Conservation (phyloP, 2,113 vertebrate genomes). For the Chloropsis cyanopogon region DNA sequence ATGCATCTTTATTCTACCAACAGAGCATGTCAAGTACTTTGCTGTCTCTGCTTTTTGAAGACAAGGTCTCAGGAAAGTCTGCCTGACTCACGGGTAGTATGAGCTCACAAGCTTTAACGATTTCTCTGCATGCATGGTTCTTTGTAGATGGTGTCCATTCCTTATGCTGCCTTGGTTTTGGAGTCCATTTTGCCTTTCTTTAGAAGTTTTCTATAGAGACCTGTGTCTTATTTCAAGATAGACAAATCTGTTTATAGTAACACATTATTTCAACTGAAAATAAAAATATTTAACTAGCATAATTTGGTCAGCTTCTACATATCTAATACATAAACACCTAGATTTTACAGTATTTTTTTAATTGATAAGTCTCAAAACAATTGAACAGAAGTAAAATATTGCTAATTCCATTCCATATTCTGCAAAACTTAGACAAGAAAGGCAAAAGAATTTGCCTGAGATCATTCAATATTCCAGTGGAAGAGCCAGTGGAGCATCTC, state of each 20-base stretch:
- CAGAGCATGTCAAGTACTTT: not conserved
- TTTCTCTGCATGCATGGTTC: not conserved
- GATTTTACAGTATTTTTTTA: not conserved
- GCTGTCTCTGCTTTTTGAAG: not conserved
- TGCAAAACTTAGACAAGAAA: not conserved
- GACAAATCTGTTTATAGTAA: not conserved
- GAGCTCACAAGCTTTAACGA: not conserved
- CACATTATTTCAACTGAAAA: not conserved
- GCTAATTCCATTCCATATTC: not conserved
- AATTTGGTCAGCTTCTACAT: not conserved
- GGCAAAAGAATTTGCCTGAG: not conserved
- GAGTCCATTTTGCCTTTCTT: not conserved
- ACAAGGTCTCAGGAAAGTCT: not conserved
- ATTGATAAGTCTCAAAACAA: not conserved
- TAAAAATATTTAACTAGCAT: not conserved
- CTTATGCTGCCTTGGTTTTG: not conserved
- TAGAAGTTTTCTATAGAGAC: not conserved
- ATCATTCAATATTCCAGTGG: not conserved
- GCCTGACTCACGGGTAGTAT: not conserved
- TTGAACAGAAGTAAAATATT: not conserved
- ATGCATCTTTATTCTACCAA: not conserved
- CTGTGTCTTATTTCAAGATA: not conserved
- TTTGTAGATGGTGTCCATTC: not conserved
- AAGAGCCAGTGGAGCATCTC: conserved; percentile 4
- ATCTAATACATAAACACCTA: not conserved